Evolutionary conservation across 2,113 vertebrate species (phyloP).

Genomic region (Vidua macroura): DNA sequence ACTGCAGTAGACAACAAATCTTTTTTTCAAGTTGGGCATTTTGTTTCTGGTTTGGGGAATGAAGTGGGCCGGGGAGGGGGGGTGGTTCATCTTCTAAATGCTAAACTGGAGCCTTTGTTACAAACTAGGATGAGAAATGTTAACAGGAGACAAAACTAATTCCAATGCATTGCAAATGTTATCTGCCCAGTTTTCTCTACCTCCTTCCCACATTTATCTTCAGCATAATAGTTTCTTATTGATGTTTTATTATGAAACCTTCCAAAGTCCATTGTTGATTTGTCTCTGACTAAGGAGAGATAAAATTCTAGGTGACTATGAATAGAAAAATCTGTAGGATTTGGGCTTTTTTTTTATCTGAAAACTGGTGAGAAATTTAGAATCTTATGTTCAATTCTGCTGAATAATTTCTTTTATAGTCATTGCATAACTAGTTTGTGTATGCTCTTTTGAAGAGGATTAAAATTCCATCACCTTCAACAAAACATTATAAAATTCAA

Average conservation of each 20-base stretch:
- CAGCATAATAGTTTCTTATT: neutral
- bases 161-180: neutral
- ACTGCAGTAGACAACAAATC: neutral
- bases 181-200: neutral
- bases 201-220: neutral
- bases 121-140: neutral
- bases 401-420: neutral
- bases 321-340: neutral
- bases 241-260: neutral
- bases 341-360: neutral
- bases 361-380: neutral
- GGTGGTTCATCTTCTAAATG: neutral
- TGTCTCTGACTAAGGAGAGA: neutral
- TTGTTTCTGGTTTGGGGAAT: neutral
- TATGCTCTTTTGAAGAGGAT: neutral
- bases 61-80: rapidly evolving
- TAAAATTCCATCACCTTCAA: neutral
- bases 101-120: neutral
- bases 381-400: neutral
- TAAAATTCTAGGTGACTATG: neutral
- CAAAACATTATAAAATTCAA: neutral
- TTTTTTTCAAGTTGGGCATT: neutral
- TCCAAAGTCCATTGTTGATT: neutral
- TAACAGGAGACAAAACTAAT: neutral
- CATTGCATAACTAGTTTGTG: neutral